These are phyloP conservation scores for Alviniconcha strummeri DNA, from an alignment of 2,888 invertebrate species.

Conservation along the genomic window DNA sequence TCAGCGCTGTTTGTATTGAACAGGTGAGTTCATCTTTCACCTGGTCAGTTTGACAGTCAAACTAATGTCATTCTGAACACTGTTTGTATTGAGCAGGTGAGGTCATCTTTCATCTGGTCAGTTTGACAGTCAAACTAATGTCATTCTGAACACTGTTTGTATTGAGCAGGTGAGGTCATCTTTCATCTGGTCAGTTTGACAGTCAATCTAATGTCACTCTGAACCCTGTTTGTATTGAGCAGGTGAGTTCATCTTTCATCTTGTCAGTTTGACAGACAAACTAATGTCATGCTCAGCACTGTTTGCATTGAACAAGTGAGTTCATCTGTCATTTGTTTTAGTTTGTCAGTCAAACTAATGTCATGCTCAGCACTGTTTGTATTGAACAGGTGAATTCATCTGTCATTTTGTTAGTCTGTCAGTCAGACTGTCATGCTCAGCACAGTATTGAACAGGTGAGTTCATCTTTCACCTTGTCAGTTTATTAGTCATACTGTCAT, in stretches of 20 bases:
- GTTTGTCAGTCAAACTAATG: too few relatives aligned
- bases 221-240: too few relatives aligned
- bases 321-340: too few relatives aligned
- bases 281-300: constrained; percentile 75
- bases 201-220: too few relatives aligned
- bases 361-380: too few relatives aligned
- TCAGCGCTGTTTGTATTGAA: constrained; percentile 70
- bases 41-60: constrained; percentile 78
- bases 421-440: constrained; percentile 75
- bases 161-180: too few relatives aligned
- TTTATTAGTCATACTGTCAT: constrained; percentile 76
- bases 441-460: constrained; percentile 76
- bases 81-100: constrained; percentile 76
- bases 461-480: constrained; percentile 13
- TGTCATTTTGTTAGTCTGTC: too few relatives aligned
- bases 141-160: background rate
- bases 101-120: constrained; percentile 30
- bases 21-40: constrained; percentile 46
- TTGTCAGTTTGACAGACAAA: constrained; percentile 78
- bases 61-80: constrained; percentile 76
- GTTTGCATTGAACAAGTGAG: constrained; percentile 62
- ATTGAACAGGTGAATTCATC: too few relatives aligned
- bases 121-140: background rate
- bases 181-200: too few relatives aligned
- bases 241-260: constrained; percentile 59